A percentile compares a stretch with the other conserved stretches of the same genome.
These are phyloP conservation scores for Neogale vison DNA, from an alignment of 2,113 vertebrate species.

Conservation along the genomic window DNA sequence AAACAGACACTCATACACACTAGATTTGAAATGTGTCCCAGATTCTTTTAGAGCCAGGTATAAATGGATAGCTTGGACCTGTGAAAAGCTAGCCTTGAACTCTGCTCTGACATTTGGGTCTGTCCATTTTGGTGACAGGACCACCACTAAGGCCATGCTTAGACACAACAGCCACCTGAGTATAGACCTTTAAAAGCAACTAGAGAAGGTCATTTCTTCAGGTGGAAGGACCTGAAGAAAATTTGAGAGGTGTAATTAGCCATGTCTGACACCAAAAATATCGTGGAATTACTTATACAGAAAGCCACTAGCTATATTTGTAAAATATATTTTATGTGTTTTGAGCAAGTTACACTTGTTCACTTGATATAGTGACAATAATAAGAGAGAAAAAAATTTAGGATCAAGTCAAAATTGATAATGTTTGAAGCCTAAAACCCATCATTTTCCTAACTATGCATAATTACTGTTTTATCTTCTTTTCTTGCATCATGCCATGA, in stretches of 20 bases:
- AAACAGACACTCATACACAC: background rate
- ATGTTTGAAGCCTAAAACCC: background rate
- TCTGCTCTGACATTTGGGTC: background rate
- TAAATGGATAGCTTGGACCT: background rate
- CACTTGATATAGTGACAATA: background rate
- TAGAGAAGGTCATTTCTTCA: background rate
- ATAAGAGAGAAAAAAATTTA: background rate
- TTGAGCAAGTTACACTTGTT: background rate
- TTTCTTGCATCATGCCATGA: background rate
- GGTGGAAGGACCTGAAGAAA: background rate
- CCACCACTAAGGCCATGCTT: background rate
- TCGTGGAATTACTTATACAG: background rate
- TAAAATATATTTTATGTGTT: background rate
- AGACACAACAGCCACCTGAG: background rate
- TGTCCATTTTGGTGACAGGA: background rate
- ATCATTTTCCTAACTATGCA: background rate
- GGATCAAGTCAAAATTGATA: constrained; percentile 12
- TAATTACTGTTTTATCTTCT: background rate
- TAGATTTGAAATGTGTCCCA: background rate
- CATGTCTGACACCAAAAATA: background rate
- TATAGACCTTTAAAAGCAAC: background rate
- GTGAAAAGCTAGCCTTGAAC: background rate
- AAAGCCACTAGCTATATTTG: background rate
- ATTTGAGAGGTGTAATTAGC: background rate
- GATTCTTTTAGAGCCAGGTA: background rate